Base-by-base conservation (phyloP, 2,888 invertebrate species). In the Heliconius aoede region DNA sequence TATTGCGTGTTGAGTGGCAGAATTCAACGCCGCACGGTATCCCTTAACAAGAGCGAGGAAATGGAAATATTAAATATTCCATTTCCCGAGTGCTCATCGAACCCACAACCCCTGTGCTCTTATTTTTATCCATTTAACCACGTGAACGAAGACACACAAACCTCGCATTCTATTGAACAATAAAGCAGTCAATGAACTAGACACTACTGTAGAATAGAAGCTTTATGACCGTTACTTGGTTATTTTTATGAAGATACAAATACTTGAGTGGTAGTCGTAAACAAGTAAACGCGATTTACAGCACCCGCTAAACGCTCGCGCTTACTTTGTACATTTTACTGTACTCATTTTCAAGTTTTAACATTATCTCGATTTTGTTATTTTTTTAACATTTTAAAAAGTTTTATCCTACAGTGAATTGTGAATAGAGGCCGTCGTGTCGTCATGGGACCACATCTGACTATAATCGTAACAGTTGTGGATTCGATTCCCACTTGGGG, bases 181-280 rank as follows among this genome's bases (percentile, higher is more conserved):
- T 69, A 69, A 69, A 69, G 55, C 7, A 30, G 55, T 55, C 69
- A n/a, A 8, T n/a, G 69, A 69, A 69, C 51, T 30, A 32, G 30
- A 69, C 51, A 40, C 26, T 15, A 18, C 36, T 65, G 3, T n/a
- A 28, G 69, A 32, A 69, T n/a, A n/a, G 69, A 32, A 69, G 55
- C 69, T 69, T 69, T 69, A 69, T 72, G 72, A 40, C 61, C 40
- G 36, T 72, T 60, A 40, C 40, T 60, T 13, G 60, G 72, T 13
- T 72, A 72, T 72, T 60, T 60, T 72, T 72, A 72, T 72, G 72
- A 72, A 72, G 40, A 72, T 72, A 36, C 21, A 61, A 72, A 72
- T 72, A 72, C 72, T 61, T 61, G 18, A 36, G 18, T 40, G 36
- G 26, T 72, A 24, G 72, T 60, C 21, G 58, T 72, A 72, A 72